Evolutionary conservation across 1,140 invertebrate genomes (phyloP).

Genomic region (Brachionus paranguensis): DNA sequence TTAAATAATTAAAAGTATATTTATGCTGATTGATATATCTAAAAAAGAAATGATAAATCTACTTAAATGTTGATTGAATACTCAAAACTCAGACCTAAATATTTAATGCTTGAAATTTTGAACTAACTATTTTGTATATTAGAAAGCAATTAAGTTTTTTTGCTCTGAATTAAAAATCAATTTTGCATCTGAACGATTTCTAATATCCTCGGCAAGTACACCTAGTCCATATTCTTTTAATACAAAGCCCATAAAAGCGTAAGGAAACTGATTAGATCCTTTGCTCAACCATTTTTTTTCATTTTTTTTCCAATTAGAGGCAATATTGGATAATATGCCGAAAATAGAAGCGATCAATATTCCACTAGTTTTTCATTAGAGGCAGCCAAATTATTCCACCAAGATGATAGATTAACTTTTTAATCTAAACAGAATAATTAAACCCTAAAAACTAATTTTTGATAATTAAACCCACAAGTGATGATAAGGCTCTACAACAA

Average conservation of each 20-base stretch:
- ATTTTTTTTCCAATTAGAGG: neutral
- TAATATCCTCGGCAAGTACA: neutral
- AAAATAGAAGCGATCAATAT: neutral
- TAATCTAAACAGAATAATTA: conserved; percentile 5
- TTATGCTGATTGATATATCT: conserved; percentile 18
- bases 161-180: conserved; percentile 10
- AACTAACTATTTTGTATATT: conserved; percentile 11
- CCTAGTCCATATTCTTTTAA: neutral
- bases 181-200: neutral
- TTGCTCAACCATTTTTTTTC: neutral
- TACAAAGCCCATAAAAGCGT: neutral
- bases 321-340: neutral
- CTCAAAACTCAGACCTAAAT: neutral
- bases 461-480: conserved; percentile 16
- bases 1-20: conserved; percentile 18
- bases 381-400: neutral
- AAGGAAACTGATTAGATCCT: neutral
- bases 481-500: neutral
- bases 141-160: neutral
- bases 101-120: neutral
- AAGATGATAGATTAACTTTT: conserved; percentile 5
- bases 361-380: neutral
- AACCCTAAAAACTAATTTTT: neutral
- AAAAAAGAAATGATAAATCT: neutral
- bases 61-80: conserved; percentile 26